Percentiles rank a stretch among this genome's conserved stretches.
Conservation (phyloP, 2,888 invertebrate species). For the Luffia ferchaultella region DNA sequence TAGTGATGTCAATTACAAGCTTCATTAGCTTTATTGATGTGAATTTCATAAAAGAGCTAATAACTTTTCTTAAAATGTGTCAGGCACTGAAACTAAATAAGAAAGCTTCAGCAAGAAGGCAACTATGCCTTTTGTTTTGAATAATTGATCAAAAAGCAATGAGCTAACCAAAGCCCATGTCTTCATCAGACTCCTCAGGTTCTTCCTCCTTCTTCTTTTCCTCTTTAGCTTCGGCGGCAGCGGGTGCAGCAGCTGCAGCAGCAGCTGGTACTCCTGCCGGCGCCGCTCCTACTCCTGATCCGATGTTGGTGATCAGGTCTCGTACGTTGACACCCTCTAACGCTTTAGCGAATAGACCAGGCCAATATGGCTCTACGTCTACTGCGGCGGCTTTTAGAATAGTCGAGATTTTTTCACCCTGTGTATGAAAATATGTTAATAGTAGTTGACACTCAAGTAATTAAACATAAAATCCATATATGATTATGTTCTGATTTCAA, state of each 20-base stretch:
- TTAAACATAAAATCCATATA: no score
- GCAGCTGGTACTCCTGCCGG: conserved; percentile 76
- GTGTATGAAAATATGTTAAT: conserved; percentile 13
- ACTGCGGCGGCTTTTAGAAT: conserved; percentile 97
- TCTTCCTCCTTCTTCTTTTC: conserved; percentile 83
- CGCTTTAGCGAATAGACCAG: conserved; percentile 96
- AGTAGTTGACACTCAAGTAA: conserved; percentile 7
- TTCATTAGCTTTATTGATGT: no score
- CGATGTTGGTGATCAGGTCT: conserved; percentile 92
- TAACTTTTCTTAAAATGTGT: no score
- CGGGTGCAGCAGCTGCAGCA: conserved; percentile 72
- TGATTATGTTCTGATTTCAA: no score
- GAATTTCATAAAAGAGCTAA: no score
- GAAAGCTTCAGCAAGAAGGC: no score
- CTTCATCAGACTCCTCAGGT: conserved; percentile 86
- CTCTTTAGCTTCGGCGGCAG: conserved; percentile 72
- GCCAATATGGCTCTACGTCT: conserved; percentile 99
- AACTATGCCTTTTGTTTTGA: no score
- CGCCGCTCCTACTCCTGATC: conserved; percentile 89
- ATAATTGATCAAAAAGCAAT: background rate
- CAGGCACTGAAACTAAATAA: no score
- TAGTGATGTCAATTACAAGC: no score
- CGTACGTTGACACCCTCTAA: conserved; percentile 94
- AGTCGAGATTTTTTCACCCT: conserved; percentile 97
- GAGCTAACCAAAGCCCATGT: conserved; percentile 89